Evolutionary conservation across 2,888 invertebrate genomes (phyloP), one percentile per base, ranked within the genome.

Genomic region (Lobophora halterata): DNA sequence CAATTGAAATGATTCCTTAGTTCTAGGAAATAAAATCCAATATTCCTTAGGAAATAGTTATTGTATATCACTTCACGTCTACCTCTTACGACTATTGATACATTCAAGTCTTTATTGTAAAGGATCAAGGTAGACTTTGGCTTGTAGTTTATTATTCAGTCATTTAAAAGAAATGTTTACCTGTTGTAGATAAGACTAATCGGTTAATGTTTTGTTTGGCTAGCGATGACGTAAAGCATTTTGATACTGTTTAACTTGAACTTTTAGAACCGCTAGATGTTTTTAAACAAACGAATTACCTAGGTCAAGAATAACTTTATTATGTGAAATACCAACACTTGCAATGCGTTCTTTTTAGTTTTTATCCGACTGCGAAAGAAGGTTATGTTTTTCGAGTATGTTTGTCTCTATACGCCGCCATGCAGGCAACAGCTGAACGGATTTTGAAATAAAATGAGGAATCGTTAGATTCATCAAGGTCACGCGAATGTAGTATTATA

Each of bases 161-260:
- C 61, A 68, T 77, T 72, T 64, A 38, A 52, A 61, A 65, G 72
- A 72, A 75, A 67, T 73, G 71, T 71, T 76, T 82, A 80, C 79
- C 79, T 76, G 72, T 59, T 41, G 52, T 27, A 71, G 79, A 83
- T 85, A 80, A 78, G 56, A 53, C 68, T 82, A 81, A 85, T 85
- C 85, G 71, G 73, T 80, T 72, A 43, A 78, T 71, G 67, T 71
- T 78, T 77, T 82, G 75, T 82, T 83, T 80, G 71, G 61, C 58
- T 55, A 44, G 42, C 54, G 47, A 60, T 71, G 70, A 68, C 58
- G 65, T 71, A 68, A 69, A 61, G 59, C 57, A 63, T 59, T 55
- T 55, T 59, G 17, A 12, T 31, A 27, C 6, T 26, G 20, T 29
- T 11, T 16, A n/a, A n/a, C n/a, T n/a, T n/a, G n/a, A n/a, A n/a